phyloP scores from a whole-genome alignment of 1,140 invertebrate genomes.

The Philotrypesis tridentata region DNA sequence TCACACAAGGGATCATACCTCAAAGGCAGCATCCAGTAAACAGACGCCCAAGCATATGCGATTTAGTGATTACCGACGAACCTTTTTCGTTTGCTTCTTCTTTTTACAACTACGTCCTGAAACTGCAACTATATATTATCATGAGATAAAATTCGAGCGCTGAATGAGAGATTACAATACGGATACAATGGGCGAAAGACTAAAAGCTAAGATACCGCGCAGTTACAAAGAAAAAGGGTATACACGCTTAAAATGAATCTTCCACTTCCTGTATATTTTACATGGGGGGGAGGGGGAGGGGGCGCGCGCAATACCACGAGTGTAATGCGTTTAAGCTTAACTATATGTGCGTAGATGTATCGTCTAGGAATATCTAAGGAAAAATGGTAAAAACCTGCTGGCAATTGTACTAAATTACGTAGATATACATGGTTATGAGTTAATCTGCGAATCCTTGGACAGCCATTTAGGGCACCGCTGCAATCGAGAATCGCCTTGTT shows the following conservation, averaged over 20 bases:
- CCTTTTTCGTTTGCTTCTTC: background rate
- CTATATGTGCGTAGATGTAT: constrained; percentile 32
- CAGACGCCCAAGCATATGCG: constrained; percentile 53
- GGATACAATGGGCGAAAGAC: background rate
- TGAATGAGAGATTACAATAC: background rate
- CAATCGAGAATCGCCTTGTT: constrained; percentile 52
- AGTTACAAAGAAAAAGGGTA: background rate
- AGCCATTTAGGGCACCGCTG: constrained; percentile 66
- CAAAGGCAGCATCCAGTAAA: constrained; percentile 66
- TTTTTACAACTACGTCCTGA: background rate
- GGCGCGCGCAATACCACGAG: constrained; percentile 6
- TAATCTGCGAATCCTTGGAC: constrained; percentile 53
- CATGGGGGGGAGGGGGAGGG: no score
- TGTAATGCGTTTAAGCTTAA: constrained; percentile 33
- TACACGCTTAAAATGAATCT: constrained; percentile 1
- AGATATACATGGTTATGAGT: constrained; percentile 49
- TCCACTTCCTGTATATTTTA: constrained; percentile 17
- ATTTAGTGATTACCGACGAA: background rate
- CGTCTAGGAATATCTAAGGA: constrained; percentile 45
- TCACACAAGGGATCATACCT: constrained; percentile 22
- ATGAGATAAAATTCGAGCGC: constrained; percentile 8
- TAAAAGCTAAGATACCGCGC: no score
- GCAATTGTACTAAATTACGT: constrained; percentile 46
- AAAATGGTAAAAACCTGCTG: constrained; percentile 37
- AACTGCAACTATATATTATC: no score